Evolutionary conservation across 2,797 vertebrate genomes (phyloP).

Genomic region (Myotis planiceps): DNA sequence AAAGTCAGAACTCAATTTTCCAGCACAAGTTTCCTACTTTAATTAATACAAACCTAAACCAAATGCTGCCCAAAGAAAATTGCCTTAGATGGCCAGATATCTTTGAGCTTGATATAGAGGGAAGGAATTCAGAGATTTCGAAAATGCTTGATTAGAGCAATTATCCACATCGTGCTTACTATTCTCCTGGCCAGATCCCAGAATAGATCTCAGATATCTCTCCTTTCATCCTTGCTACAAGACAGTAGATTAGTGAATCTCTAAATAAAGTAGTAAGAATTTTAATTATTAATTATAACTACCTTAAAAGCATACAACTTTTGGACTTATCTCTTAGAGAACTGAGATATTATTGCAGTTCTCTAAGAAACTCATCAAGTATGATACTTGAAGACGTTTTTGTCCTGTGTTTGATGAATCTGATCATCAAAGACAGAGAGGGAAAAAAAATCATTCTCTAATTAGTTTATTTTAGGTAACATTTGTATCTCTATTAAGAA

Average conservation of each 20-base stretch:
- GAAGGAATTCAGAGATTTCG: background rate
- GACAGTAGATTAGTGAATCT: background rate
- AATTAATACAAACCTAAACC: background rate
- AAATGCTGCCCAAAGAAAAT: background rate
- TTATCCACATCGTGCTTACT: background rate
- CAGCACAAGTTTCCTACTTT: background rate
- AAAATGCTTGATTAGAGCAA: background rate
- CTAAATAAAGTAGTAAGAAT: background rate
- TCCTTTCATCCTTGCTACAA: background rate
- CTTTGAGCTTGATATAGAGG: background rate
- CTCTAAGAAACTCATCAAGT: background rate
- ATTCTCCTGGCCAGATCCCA: background rate
- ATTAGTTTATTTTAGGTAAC: too few relatives aligned
- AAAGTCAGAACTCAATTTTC: background rate
- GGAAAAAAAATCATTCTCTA: too few relatives aligned
- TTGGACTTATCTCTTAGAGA: background rate
- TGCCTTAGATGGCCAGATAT: background rate
- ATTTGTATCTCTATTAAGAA: too few relatives aligned
- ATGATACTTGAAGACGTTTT: background rate
- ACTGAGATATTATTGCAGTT: background rate
- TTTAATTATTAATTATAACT: background rate
- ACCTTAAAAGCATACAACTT: background rate
- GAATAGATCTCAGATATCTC: background rate
- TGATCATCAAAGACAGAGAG: slow-evolving; percentile 37
- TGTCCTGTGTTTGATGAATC: background rate